phyloP scores from a whole-genome alignment of 2,888 invertebrate species.

The Craniophora ligustri region DNA sequence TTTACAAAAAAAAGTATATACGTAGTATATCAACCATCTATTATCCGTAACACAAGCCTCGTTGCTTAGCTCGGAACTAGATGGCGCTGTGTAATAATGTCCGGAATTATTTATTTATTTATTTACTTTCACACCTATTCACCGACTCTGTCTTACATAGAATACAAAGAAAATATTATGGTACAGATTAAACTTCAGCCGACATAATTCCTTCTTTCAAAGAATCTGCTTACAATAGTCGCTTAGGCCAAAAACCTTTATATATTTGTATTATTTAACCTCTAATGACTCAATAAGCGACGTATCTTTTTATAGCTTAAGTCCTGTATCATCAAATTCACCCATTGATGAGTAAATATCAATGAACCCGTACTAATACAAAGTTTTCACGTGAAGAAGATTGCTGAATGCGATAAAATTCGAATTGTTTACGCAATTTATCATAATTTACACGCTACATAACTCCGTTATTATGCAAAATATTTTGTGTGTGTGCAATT shows the following conservation, averaged over 20 bases:
- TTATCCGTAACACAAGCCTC: too few relatives aligned
- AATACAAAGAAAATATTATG: neutral
- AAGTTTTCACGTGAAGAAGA: constrained; percentile 6
- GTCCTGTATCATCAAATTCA: neutral
- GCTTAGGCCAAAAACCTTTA: neutral
- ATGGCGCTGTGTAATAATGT: too few relatives aligned
- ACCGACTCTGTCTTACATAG: neutral
- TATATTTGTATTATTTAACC: neutral
- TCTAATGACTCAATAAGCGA: neutral
- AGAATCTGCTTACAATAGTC: neutral
- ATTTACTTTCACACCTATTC: too few relatives aligned
- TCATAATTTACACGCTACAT: constrained; percentile 20
- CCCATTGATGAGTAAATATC: neutral
- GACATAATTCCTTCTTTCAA: neutral
- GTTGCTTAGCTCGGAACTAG: too few relatives aligned
- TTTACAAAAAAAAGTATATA: too few relatives aligned
- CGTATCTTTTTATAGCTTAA: neutral
- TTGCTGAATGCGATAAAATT: constrained; percentile 27
- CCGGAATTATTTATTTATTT: too few relatives aligned
- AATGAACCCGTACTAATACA: neutral
- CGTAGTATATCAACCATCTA: too few relatives aligned
- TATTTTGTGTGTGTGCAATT: constrained; percentile 30
- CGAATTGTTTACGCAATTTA: constrained; percentile 30
- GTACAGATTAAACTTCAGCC: too few relatives aligned
- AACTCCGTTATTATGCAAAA: constrained; percentile 23